These are phyloP conservation scores for Symphodus melops DNA, from an alignment of 2,113 vertebrate genomes.

Conservation along the genomic window DNA sequence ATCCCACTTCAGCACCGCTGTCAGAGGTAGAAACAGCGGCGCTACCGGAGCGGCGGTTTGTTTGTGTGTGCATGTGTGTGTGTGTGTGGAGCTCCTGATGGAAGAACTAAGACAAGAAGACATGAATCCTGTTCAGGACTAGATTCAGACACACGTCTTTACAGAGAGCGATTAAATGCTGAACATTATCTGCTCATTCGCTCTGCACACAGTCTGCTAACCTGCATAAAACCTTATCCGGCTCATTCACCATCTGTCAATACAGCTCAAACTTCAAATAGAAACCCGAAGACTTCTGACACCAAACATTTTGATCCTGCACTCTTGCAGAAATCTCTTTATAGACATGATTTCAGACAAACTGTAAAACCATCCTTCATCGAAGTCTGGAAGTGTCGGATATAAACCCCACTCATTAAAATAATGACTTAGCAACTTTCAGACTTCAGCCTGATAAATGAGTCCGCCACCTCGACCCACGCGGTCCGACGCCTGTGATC, in stretches of 20 bases:
- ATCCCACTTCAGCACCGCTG: too few species aligned
- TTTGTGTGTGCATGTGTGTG: too few species aligned
- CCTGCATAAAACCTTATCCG: neutral
- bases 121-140: too few species aligned
- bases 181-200: neutral
- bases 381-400: neutral
- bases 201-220: neutral
- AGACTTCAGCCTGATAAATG: slow-evolving; percentile 30
- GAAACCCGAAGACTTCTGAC: neutral
- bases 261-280: neutral
- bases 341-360: neutral
- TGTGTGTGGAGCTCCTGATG: too few species aligned
- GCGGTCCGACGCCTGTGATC: slow-evolving; percentile 44
- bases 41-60: too few species aligned
- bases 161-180: neutral
- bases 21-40: too few species aligned
- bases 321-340: neutral
- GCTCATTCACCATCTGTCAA: neutral
- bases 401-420: slow-evolving; percentile 12
- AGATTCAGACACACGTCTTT: neutral
- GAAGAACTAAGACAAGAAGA: too few species aligned
- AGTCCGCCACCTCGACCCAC: slow-evolving; percentile 22
- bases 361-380: neutral
- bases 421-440: slow-evolving; percentile 41
- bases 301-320: neutral